Base-by-base conservation (phyloP, 2,888 invertebrate genomes). In the Adelognathus sp. region DNA sequence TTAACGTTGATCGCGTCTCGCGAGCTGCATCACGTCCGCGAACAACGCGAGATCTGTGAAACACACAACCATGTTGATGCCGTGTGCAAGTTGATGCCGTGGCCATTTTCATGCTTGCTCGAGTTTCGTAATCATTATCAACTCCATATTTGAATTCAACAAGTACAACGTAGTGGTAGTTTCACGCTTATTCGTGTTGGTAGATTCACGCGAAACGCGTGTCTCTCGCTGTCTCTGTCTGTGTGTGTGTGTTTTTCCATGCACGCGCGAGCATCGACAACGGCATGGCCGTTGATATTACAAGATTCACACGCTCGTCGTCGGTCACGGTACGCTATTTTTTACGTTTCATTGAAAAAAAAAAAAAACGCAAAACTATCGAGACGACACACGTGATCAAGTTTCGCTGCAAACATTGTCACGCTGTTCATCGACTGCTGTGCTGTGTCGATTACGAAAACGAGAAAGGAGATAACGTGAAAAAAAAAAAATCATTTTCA, bases 121-220 rank as follows among this genome's bases (percentile, higher is more conserved):
- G 85, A 87, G 89, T 91, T 90, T 90, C 90, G 90, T 90, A 91
- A 91, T 90, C 90, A 87, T 89, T 90, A 88, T 89, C 90, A 90
- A 87, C 90, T 88, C 90, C 90, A 90, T 90, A 89, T 90, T 90
- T 89, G 90, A 90, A 90, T 90, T 90, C 89, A 89, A 90, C 90
- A 89, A 90, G 90, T 89, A 89, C 86, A 85, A 81, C 76, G 44
- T 58, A 64, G 63, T n/a, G n/a, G n/a, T n/a, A n/a, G n/a, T n/a
- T n/a, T n/a, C n/a, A n/a, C n/a, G n/a, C 50, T 14, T 41, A 21
- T 24, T 33, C 24, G 67, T 69, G 70, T n/a, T n/a, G n/a, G n/a
- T n/a, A n/a, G 61, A 36, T 33, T 41, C n/a, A n/a, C 27, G 70
- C 61, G 24, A 21, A 58, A 71, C 64, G 41, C 61, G n/a, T 29